phyloP scores from a whole-genome alignment of 2,797 vertebrate genomes.

The Buceros bicornis region DNA sequence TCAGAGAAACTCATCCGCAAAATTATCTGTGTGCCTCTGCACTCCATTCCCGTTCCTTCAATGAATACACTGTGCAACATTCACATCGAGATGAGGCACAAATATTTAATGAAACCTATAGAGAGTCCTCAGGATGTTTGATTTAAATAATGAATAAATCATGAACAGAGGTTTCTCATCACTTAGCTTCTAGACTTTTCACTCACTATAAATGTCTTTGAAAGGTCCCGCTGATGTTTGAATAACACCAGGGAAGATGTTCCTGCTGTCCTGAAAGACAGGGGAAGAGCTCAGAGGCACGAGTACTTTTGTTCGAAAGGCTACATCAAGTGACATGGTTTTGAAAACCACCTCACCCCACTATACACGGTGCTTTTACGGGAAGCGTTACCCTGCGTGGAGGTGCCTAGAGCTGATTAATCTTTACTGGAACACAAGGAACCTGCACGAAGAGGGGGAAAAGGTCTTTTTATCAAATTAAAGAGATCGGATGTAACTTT shows the following conservation, averaged over 20 bases:
- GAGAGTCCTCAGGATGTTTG: constrained; percentile 10
- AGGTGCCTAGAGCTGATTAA: neutral
- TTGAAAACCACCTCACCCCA: neutral
- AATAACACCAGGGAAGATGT: neutral
- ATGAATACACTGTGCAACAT: neutral
- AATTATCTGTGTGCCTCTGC: neutral
- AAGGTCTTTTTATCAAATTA: constrained; percentile 49
- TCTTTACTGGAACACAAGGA: constrained; percentile 33
- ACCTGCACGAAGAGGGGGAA: neutral
- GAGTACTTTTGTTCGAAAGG: neutral
- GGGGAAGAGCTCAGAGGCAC: neutral
- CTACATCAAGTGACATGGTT: neutral
- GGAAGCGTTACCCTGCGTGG: neutral
- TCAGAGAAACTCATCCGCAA: neutral
- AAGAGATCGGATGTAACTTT: constrained; percentile 46
- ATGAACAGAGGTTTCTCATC: neutral
- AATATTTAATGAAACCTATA: constrained; percentile 29
- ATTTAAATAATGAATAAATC: constrained; percentile 25
- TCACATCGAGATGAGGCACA: neutral
- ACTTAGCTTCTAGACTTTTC: neutral
- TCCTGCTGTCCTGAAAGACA: neutral
- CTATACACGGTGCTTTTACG: neutral
- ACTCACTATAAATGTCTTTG: neutral
- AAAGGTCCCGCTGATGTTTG: neutral
- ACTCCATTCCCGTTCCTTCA: neutral